These are phyloP conservation scores for Sycobia sp. DNA, from an alignment of 1,140 invertebrate species.

Conservation along the genomic window DNA sequence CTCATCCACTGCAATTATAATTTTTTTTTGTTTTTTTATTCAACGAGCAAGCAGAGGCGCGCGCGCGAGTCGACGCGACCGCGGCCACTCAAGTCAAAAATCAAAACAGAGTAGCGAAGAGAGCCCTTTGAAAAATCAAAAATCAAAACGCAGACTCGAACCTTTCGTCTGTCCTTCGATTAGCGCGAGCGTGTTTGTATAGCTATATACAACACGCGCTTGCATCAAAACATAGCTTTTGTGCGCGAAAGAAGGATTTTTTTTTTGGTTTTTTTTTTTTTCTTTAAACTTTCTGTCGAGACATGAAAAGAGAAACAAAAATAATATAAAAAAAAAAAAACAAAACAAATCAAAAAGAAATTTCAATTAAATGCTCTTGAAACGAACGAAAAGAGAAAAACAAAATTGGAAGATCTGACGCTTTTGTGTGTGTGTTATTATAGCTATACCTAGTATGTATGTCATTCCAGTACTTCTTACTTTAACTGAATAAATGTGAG, in stretches of 20 bases:
- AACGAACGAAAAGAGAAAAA: constrained; percentile 32
- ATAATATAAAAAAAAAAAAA: neutral
- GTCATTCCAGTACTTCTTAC: no score
- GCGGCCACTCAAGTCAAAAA: constrained; percentile 43
- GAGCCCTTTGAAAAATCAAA: constrained; percentile 50
- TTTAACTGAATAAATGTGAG: no score
- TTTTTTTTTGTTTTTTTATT: no score
- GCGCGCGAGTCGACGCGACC: constrained; percentile 16
- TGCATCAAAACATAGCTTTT: neutral
- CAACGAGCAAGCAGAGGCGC: no score
- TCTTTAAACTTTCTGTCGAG: neutral
- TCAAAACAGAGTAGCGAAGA: constrained; percentile 53
- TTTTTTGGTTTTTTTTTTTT: no score
- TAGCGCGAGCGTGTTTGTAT: constrained; percentile 14
- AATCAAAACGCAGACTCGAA: constrained; percentile 41
- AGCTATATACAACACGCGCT: neutral
- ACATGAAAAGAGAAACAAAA: neutral
- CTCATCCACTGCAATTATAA: no score
- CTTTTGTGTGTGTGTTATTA: neutral
- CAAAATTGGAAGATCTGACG: constrained; percentile 25
- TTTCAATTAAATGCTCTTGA: no score
- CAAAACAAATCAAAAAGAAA: no score
- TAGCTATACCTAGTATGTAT: no score
- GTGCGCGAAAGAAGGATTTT: constrained; percentile 20
- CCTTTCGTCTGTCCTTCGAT: constrained; percentile 33